Conservation (phyloP, 1,140 invertebrate species). For the Protaetia brevitarsis region DNA sequence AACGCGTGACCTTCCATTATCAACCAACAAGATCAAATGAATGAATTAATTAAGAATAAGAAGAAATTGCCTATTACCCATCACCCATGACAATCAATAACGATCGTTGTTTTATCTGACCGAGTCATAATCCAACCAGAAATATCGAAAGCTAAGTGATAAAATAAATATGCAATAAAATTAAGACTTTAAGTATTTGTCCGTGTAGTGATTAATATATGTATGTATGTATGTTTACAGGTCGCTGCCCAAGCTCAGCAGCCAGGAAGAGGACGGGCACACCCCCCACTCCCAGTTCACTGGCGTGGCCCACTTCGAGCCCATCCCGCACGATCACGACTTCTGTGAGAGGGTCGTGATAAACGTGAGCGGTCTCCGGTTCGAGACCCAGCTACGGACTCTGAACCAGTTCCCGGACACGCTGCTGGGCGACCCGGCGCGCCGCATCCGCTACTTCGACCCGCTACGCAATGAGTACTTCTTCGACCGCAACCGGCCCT, state of each 20-base stretch:
- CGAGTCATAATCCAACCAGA: too few relatives aligned
- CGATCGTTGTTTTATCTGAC: too few relatives aligned
- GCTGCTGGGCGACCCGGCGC: constrained; percentile 89
- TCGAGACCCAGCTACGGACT: constrained; percentile 97
- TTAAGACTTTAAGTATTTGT: not conserved
- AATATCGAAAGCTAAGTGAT: too few relatives aligned
- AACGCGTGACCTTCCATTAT: too few relatives aligned
- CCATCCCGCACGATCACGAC: constrained; percentile 95
- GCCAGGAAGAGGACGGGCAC: constrained; percentile 88
- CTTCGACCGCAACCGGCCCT: constrained; percentile 98
- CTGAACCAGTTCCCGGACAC: constrained; percentile 98
- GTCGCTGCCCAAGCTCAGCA: constrained; percentile 96
- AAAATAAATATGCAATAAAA: too few relatives aligned
- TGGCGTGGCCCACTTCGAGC: constrained; percentile 88
- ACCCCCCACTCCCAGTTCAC: constrained; percentile 77
- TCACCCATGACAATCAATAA: too few relatives aligned
- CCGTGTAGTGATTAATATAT: not conserved
- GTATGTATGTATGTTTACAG: constrained; percentile 59
- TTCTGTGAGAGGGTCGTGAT: constrained; percentile 97
- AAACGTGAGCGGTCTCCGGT: constrained; percentile 97
- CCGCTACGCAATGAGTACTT: constrained; percentile 98
- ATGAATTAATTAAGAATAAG: too few relatives aligned
- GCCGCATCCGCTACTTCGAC: constrained; percentile 96
- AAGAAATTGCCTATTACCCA: too few relatives aligned
- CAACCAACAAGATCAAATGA: too few relatives aligned